Evolutionary conservation across 1,140 invertebrate genomes (phyloP).

Genomic region (Drosophila gunungcola): DNA sequence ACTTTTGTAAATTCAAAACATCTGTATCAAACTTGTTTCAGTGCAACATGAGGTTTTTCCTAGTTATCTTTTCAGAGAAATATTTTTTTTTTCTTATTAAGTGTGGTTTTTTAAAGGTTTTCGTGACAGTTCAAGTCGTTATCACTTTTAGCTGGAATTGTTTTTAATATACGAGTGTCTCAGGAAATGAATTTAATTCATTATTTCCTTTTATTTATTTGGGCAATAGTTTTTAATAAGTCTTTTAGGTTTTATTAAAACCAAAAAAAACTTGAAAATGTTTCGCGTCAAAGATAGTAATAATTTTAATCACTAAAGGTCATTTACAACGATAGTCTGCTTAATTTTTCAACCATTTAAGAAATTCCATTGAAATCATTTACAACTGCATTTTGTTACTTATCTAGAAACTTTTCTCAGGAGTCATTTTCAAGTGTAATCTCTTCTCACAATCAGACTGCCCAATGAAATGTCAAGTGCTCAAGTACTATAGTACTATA

Average conservation of each 20-base stretch:
- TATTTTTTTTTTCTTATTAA: not conserved
- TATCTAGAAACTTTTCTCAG: slow-evolving; percentile 2
- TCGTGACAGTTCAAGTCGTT: not conserved
- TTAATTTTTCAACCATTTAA: not conserved
- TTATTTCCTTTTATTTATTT: too few relatives aligned
- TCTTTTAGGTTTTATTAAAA: too few relatives aligned
- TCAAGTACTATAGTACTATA: not conserved
- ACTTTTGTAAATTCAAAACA: slow-evolving; percentile 7
- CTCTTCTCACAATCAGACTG: slow-evolving; percentile 27
- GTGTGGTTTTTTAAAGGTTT: too few relatives aligned
- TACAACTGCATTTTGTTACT: slow-evolving; percentile 24
- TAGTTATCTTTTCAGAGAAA: slow-evolving; percentile 7
- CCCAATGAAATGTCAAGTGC: slow-evolving; percentile 26
- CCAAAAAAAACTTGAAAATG: too few relatives aligned
- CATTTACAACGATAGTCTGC: not conserved
- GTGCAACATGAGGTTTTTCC: not conserved
- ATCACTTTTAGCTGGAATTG: slow-evolving; percentile 18
- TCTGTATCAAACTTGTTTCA: slow-evolving; percentile 1
- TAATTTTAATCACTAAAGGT: not conserved
- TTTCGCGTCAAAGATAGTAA: too few relatives aligned
- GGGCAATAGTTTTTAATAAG: too few relatives aligned
- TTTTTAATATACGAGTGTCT: not conserved
- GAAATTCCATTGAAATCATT: slow-evolving; percentile 6
- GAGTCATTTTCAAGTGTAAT: slow-evolving; percentile 17
- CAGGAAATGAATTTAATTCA: too few relatives aligned